phyloP scores from a whole-genome alignment of 64 coral and sea anemone genomes.

The Dendrophyllia cribrosa region DNA sequence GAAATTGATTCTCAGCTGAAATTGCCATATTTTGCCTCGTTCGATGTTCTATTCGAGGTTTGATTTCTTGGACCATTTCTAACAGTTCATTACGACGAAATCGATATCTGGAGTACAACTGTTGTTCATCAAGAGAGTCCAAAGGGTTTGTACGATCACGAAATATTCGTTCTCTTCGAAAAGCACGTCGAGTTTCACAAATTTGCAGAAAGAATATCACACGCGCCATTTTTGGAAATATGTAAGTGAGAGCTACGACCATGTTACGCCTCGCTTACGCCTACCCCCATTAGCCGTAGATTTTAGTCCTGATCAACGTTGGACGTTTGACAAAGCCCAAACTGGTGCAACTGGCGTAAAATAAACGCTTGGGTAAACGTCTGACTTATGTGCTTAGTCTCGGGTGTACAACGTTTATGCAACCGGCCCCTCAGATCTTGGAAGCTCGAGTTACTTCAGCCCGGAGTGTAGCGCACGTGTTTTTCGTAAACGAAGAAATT shows the following conservation, averaged over 20 bases:
- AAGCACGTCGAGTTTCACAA: background rate
- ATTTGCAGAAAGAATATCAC: conserved; percentile 15
- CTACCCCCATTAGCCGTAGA: conserved; percentile 8
- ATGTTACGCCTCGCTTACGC: background rate
- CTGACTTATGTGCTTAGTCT: background rate
- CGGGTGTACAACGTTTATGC: background rate
- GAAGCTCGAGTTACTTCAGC: too few species aligned
- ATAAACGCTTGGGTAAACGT: background rate
- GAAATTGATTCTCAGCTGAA: background rate
- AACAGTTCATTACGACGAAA: conserved; percentile 2
- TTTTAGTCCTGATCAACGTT: conserved; percentile 24
- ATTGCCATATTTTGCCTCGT: background rate
- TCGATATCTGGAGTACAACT: conserved; percentile 13
- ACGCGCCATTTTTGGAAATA: conserved; percentile 17
- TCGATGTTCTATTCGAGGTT: background rate
- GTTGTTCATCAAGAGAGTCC: background rate
- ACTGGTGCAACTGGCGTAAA: conserved; percentile 33
- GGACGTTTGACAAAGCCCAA: background rate
- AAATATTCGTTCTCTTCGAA: background rate
- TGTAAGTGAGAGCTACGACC: background rate
- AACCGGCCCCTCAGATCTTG: too few species aligned
- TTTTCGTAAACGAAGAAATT: too few species aligned
- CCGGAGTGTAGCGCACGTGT: too few species aligned
- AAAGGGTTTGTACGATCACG: conserved; percentile 5
- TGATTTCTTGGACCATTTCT: conserved; percentile 13